Evolutionary conservation across 2,113 vertebrate genomes (phyloP).

Genomic region (Galemys pyrenaicus): DNA sequence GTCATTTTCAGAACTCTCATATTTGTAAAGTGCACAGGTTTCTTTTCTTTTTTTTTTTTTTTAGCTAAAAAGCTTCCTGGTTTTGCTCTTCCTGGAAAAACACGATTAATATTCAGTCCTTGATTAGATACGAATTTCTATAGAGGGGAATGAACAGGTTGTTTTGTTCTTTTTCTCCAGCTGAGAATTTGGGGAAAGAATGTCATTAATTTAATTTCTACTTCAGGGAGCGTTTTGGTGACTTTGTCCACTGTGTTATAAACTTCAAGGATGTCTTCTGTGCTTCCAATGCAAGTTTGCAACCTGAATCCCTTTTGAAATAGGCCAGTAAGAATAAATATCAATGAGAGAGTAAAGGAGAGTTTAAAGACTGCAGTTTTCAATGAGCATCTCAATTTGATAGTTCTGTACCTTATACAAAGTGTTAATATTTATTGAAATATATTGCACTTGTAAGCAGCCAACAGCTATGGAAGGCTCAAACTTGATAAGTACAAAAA

Average conservation of each 20-base stretch:
- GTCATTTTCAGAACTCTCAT: conserved; percentile 69
- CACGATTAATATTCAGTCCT: conserved; percentile 65
- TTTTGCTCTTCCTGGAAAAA: conserved; percentile 73
- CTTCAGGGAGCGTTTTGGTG: not conserved
- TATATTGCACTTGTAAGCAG: not conserved
- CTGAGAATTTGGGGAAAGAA: conserved; percentile 49
- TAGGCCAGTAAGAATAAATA: not conserved
- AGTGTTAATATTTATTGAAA: not conserved
- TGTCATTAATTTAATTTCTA: not conserved
- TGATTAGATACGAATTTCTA: conserved; percentile 66
- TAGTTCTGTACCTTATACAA: not conserved
- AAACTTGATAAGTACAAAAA: not conserved
- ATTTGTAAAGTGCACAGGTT: conserved; percentile 57
- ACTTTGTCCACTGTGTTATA: not conserved
- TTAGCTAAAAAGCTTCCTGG: conserved; percentile 66
- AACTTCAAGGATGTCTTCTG: not conserved
- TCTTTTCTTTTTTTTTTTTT: conserved; percentile 80
- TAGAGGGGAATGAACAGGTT: conserved; percentile 50
- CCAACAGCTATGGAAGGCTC: not conserved
- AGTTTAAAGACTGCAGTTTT: not conserved
- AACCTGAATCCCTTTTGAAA: not conserved
- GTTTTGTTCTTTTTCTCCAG: conserved; percentile 65
- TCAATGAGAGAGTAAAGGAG: not conserved
- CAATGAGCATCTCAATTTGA: not conserved
- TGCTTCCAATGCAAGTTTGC: not conserved